phyloP scores from a whole-genome alignment of 2,888 invertebrate species.

The Dendrolimus pini region DNA sequence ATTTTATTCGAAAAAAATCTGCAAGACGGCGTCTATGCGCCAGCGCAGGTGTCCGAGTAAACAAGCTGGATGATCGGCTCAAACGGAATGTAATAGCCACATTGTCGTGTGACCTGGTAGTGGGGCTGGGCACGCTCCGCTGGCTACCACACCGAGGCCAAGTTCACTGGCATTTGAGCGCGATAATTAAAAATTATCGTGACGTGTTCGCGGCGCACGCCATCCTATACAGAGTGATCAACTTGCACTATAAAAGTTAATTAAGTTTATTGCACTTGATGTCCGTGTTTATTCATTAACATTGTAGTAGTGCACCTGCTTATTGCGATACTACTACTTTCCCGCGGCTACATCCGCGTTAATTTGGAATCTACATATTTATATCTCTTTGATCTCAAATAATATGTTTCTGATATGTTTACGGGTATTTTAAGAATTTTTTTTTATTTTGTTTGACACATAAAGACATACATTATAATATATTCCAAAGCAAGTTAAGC shows the following conservation, averaged over 20 bases:
- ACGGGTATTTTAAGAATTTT: too few species aligned
- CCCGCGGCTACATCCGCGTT: too few species aligned
- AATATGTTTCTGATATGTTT: too few species aligned
- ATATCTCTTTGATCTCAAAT: too few species aligned
- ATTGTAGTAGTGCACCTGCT: background rate
- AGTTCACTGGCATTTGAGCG: constrained; percentile 76
- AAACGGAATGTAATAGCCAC: constrained; percentile 35
- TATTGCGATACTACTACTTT: background rate
- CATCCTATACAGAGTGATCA: constrained; percentile 51
- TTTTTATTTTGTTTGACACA: too few species aligned
- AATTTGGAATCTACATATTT: too few species aligned
- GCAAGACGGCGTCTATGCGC: background rate
- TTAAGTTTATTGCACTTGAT: constrained; percentile 13
- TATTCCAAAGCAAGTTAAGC: too few species aligned
- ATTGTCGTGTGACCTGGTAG: constrained; percentile 63
- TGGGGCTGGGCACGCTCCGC: constrained; percentile 49
- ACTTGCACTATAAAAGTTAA: constrained; percentile 28
- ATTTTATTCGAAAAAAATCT: too few species aligned
- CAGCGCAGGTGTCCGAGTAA: constrained; percentile 24
- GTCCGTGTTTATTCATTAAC: constrained; percentile 1
- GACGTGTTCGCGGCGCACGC: constrained; percentile 68
- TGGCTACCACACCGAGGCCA: constrained; percentile 62
- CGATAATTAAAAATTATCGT: constrained; percentile 76
- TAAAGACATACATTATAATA: too few species aligned
- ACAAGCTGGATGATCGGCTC: constrained; percentile 19